phyloP scores from a whole-genome alignment of 2,113 vertebrate species.

The Typhlomys cinereus region DNA sequence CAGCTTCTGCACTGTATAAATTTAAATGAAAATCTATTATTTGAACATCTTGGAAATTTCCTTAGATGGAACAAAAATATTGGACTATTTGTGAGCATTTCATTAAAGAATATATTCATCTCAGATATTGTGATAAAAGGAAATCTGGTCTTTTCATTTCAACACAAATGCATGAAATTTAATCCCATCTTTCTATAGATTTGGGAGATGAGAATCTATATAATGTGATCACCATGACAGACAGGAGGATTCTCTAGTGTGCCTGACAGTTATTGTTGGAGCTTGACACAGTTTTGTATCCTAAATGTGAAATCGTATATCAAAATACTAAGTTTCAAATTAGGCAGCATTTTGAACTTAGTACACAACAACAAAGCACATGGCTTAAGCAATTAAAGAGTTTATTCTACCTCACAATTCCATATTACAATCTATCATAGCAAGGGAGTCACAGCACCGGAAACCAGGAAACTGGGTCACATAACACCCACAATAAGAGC shows the following conservation, averaged over 20 bases:
- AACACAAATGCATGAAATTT: neutral
- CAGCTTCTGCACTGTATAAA: neutral
- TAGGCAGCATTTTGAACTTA: too few species aligned
- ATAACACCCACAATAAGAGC: too few species aligned
- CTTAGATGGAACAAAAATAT: neutral
- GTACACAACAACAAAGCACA: too few species aligned
- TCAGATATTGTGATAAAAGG: neutral
- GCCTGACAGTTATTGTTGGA: neutral
- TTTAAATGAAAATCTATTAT: neutral
- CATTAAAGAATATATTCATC: neutral
- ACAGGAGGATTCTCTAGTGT: neutral
- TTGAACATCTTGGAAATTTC: neutral
- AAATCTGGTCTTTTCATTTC: neutral
- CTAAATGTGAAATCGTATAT: neutral
- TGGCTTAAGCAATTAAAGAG: too few species aligned
- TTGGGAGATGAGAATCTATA: rapidly evolving
- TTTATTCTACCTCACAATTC: too few species aligned
- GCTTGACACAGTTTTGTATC: neutral
- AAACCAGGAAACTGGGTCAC: too few species aligned
- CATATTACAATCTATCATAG: too few species aligned
- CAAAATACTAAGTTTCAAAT: too few species aligned
- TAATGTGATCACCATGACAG: neutral
- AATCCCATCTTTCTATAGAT: neutral
- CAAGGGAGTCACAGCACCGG: too few species aligned
- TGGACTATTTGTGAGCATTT: neutral